Base-by-base conservation (phyloP, 2,113 vertebrate genomes). In the Ellobius talpinus region DNA sequence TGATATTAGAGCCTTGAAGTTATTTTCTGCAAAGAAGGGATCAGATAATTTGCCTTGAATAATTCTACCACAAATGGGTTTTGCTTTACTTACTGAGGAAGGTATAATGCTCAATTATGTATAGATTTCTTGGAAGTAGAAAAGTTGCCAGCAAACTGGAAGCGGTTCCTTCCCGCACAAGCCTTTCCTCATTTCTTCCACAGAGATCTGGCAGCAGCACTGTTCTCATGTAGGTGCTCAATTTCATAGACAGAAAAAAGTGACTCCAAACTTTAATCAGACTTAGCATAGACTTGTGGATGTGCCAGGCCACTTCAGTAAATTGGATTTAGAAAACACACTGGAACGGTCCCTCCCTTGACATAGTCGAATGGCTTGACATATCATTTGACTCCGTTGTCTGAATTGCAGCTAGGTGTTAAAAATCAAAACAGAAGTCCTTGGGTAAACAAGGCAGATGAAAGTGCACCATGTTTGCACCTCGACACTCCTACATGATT, bases 1-100 rank as follows among this genome's bases (percentile, higher is more conserved):
- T 9, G 17, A 76, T 13, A 84, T 13, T 0, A 76, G 33, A 31
- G 14, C 42, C 95, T 76, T 45, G 50, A 50, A 55, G 42, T n/a
- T 65, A 58, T 87, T 92, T 92, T 95, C 61, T 70, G 1, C 39
- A 89, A 95, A 89, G 39, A 92, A 97, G 78, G 73, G 45, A 50
- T 50, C 31, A 90, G 70, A 72, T 84, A 1, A n/a, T 85, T 90
- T 87, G n/a, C 29, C 82, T 12, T 87, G 12, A 79, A 29, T 79
- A 61, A 84, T 26, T 95, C 89, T 76, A 42, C 85, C 77, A 47
- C 45, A 52, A 70, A 70, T n/a, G n/a, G 14, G 8, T 19, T 97
- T 85, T 90, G n/a, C 21, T 76, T 58, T 82, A 12, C 66, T 87
- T 87, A 76, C 76, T 87, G 21, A 89, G 12, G 16, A 87, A 94